Conservation (phyloP, 2,113 vertebrate species). For the Xenus cinereus region DNA sequence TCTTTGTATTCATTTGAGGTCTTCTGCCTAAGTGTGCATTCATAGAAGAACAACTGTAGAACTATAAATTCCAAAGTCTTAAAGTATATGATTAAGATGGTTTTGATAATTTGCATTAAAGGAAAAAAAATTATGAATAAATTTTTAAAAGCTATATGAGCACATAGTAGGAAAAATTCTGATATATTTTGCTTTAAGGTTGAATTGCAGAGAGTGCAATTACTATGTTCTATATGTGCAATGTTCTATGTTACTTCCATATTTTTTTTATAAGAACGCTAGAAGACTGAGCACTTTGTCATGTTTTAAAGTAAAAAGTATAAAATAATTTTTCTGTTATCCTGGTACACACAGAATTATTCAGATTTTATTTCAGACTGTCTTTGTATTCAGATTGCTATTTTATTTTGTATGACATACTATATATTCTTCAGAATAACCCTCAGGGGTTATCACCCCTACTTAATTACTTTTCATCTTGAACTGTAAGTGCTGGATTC, state of each 20-base stretch:
- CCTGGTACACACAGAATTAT: neutral
- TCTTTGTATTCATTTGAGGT: neutral
- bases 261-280: neutral
- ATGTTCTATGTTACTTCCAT: neutral
- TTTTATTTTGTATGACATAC: neutral
- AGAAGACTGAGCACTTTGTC: neutral
- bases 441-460: neutral
- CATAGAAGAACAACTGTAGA: neutral
- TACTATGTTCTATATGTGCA: too few relatives aligned
- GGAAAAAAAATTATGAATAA: neutral
- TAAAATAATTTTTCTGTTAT: neutral
- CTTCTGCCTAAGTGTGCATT: neutral
- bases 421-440: neutral
- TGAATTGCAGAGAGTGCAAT: neutral
- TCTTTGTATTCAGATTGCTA: neutral
- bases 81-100: neutral
- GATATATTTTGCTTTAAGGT: neutral
- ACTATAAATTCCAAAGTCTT: neutral
- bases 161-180: neutral
- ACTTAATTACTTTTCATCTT: neutral
- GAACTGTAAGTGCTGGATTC: neutral
- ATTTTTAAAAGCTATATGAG: neutral
- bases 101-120: neutral
- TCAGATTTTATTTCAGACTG: neutral
- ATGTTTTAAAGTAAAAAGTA: neutral